Evolutionary conservation across 1,140 invertebrate genomes (phyloP).

Genomic region (Drosophila carrolli): DNA sequence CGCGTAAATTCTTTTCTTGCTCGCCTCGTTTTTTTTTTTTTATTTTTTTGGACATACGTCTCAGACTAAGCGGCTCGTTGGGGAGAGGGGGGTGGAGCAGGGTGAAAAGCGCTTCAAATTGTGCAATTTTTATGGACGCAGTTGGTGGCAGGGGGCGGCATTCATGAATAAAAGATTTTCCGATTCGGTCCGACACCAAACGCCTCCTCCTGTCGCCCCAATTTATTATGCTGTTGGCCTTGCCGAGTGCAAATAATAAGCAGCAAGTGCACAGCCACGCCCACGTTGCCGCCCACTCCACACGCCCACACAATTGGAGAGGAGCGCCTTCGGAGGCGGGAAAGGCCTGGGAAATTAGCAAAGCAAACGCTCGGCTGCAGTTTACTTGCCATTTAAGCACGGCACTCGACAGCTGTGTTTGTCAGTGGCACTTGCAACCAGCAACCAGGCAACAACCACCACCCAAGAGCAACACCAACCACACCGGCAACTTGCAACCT

Average conservation of each 20-base stretch:
- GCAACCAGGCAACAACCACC: conserved; percentile 2
- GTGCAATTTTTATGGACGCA: conserved; percentile 73
- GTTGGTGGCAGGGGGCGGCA: conserved; percentile 21
- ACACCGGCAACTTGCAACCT: conserved; percentile 4
- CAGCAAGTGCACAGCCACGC: conserved; percentile 77
- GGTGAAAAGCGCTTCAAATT: conserved; percentile 63
- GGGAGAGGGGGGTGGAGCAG: background rate
- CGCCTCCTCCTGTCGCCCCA: conserved; percentile 34
- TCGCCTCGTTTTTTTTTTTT: conserved; percentile 20
- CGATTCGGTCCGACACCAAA: conserved; percentile 16
- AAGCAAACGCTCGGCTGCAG: conserved; percentile 77
- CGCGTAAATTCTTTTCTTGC: conserved; percentile 38
- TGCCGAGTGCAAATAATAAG: conserved; percentile 81
- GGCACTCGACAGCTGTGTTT: conserved; percentile 77
- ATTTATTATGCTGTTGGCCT: conserved; percentile 78
- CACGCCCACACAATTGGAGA: conserved; percentile 71
- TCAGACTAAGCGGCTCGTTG: conserved; percentile 31
- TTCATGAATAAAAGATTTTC: conserved; percentile 83
- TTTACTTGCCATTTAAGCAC: conserved; percentile 81
- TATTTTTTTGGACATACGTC: conserved; percentile 64
- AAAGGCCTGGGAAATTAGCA: conserved; percentile 66
- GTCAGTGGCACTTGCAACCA: conserved; percentile 56
- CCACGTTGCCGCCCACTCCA: conserved; percentile 26
- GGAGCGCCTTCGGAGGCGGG: conserved; percentile 23
- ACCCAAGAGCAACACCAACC: conserved; percentile 7